Evolutionary conservation across 23 tunicate genomes (phyloP), one percentile per base, ranked within the genome.

Genomic region (Ascidia mentula): DNA sequence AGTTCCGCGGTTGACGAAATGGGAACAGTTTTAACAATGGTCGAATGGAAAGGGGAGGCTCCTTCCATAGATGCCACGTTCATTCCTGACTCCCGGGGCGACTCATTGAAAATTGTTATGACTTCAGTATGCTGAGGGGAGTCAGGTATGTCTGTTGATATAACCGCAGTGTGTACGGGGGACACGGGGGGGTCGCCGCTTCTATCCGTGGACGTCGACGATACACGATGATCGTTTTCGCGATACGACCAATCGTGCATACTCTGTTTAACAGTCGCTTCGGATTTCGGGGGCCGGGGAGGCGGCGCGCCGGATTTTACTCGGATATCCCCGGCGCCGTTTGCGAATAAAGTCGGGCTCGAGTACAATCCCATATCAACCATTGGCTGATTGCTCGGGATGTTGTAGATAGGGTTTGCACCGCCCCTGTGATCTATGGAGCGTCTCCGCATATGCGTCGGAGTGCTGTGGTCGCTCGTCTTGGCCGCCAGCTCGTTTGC

Each of bases 251-350:
- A n/a, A n/a, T n/a, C n/a, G 40, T 33, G 34, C 40, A 40, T 28
- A 31, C 60, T 69, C 69, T 81, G 85, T 81, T 81, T 81, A 7
- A 79, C 74, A 3, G 85, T 71, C 1, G 85, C 77, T 35, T 79
- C 90, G 18, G 83, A 82, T 39, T 89, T 89, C 20, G 94, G 94
- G 34, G 94, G 94, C 72, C 94, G 37, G 38, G 92, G 85, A 5
- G 92, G 92, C 17, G 94, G 92, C 26, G 73, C 45, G 18, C n/a
- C 86, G 40, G 86, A n/a, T 37, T 36, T 37, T 22, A 37, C 36
- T 13, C n/a, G 33, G 8, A 22, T 0, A 73, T 34, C 34, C 32
- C 39, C 33, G 38, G 34, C 65, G 69, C 46, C 80, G 37, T 36
- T 36, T 6, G 45, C 46, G 6, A 39, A 30, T 36, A 28, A 46